Evolutionary conservation across 1,140 invertebrate species (phyloP).

Genomic region (Pararge aegeria): DNA sequence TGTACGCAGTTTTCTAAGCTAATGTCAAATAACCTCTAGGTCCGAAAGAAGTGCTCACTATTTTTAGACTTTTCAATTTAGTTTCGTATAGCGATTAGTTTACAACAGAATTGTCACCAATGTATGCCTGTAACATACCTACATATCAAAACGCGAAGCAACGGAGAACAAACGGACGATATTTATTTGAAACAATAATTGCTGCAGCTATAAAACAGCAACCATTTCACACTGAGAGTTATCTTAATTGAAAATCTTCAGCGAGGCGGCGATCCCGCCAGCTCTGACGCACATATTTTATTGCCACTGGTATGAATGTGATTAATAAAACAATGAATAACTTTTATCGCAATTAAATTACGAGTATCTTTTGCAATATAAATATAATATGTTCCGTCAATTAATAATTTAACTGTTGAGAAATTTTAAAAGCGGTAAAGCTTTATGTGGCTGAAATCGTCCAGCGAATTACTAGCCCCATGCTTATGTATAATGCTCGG

Average conservation of each 20-base stretch:
- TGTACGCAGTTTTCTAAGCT: too few relatives aligned
- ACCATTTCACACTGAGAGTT: slow-evolving; percentile 21
- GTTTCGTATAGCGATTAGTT: too few relatives aligned
- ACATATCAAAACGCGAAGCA: background rate
- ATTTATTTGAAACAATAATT: slow-evolving; percentile 21
- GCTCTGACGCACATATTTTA: slow-evolving; percentile 25
- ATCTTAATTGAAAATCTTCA: slow-evolving; percentile 31
- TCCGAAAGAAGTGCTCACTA: too few relatives aligned
- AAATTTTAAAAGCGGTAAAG: too few relatives aligned
- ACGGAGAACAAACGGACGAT: slow-evolving; percentile 8
- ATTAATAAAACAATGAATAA: slow-evolving; percentile 24
- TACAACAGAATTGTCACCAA: too few relatives aligned
- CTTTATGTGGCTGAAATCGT: too few relatives aligned
- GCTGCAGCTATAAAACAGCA: slow-evolving; percentile 14
- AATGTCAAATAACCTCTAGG: too few relatives aligned
- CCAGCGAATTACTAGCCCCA: too few relatives aligned
- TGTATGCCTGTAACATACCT: background rate
- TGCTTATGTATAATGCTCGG: too few relatives aligned
- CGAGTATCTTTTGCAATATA: slow-evolving; percentile 14
- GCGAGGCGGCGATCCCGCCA: slow-evolving; percentile 14
- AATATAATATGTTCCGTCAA: background rate
- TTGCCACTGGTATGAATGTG: slow-evolving; percentile 18
- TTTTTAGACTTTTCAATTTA: too few relatives aligned
- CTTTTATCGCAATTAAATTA: slow-evolving; percentile 1
- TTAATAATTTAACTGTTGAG: background rate